phyloP scores from a whole-genome alignment of 2,797 vertebrate genomes.

The Sphenodon punctatus region DNA sequence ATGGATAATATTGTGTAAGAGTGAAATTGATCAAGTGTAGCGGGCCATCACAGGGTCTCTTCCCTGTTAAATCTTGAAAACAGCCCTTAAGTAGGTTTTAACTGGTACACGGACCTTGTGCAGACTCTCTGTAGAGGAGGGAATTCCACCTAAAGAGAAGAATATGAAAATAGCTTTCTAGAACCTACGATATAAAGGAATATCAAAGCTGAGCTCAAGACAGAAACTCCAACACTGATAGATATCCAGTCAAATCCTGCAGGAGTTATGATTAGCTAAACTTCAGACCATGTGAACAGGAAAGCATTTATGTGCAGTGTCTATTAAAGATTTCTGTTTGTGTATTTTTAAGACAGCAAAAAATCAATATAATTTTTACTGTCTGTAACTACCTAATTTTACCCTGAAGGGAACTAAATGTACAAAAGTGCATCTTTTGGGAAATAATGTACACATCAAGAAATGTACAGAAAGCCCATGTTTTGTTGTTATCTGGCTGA shows the following conservation, averaged over 20 bases:
- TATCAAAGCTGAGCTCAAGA: not conserved
- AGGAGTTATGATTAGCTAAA: not conserved
- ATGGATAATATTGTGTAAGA: not conserved
- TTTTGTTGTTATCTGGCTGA: not conserved
- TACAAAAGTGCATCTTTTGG: not conserved
- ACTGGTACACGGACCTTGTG: not conserved
- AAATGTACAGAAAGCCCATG: not conserved
- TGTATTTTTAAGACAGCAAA: not conserved
- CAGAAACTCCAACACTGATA: not conserved
- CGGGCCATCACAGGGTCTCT: not conserved
- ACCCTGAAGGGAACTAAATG: not conserved
- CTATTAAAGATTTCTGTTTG: not conserved
- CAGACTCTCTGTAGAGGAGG: not conserved
- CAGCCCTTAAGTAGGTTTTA: too few species aligned
- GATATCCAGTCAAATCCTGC: not conserved
- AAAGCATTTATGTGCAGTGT: not conserved
- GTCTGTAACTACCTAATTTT: not conserved
- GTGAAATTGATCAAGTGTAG: not conserved
- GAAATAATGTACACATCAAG: accelerated
- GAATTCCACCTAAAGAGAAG: not conserved
- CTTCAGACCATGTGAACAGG: not conserved
- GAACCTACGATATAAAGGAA: not conserved
- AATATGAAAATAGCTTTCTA: not conserved
- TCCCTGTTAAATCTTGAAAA: too few species aligned
- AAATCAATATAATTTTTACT: not conserved